These are phyloP conservation scores for Subacronicta megacephala DNA, from an alignment of 2,888 invertebrate genomes.

Conservation along the genomic window DNA sequence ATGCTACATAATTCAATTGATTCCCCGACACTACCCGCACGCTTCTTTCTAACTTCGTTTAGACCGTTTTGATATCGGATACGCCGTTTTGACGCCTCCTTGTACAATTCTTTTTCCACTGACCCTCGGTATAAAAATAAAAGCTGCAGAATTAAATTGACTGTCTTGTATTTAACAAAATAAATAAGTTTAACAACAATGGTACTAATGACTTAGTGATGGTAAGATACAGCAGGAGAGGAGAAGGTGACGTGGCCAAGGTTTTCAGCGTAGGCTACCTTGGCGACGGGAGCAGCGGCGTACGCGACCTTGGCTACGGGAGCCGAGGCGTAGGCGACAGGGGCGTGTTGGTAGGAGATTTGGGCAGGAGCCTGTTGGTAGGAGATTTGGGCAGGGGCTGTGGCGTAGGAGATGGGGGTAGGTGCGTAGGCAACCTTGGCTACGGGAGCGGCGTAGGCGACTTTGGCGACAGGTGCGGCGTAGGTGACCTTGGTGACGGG, in stretches of 20 bases:
- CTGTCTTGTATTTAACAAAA: constrained; percentile 73
- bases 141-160: constrained; percentile 62
- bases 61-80: constrained; percentile 89
- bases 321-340: constrained; percentile 66
- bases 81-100: constrained; percentile 85
- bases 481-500: constrained; percentile 62
- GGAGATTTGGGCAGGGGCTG: constrained; percentile 65
- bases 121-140: constrained; percentile 70
- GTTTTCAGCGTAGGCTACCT: constrained; percentile 62
- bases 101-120: constrained; percentile 76
- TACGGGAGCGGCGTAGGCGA: constrained; percentile 58
- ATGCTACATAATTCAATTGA: constrained; percentile 89
- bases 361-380: constrained; percentile 71
- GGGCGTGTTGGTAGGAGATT: constrained; percentile 66
- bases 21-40: constrained; percentile 88
- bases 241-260: constrained; percentile 76
- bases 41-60: constrained; percentile 87
- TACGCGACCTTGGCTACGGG: constrained; percentile 60
- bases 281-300: constrained; percentile 58
- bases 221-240: constrained; percentile 79
- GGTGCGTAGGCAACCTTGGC: constrained; percentile 54
- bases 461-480: constrained; percentile 67
- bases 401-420: constrained; percentile 57
- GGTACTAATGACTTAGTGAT: constrained; percentile 71
- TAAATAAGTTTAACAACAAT: constrained; percentile 71